These are phyloP conservation scores for Chiloscyllium plagiosum DNA, from an alignment of 2,113 vertebrate genomes.

Conservation along the genomic window DNA sequence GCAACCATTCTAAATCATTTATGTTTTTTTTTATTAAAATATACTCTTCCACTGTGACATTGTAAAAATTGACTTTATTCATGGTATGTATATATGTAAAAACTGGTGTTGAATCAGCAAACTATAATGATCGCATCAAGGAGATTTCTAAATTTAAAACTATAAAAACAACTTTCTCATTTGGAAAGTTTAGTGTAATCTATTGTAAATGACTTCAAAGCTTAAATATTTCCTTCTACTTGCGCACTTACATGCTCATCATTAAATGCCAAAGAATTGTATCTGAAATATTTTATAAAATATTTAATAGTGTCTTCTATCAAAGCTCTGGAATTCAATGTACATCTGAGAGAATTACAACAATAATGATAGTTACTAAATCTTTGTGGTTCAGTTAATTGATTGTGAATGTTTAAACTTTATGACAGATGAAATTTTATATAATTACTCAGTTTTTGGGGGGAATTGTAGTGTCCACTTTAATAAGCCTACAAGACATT, in stretches of 20 bases:
- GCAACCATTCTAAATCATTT: conserved; percentile 9
- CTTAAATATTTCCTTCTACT: background rate
- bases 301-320: background rate
- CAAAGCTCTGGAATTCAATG: background rate
- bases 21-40: conserved; percentile 4
- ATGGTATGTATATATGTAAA: background rate
- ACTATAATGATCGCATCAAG: background rate
- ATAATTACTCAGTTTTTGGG: background rate
- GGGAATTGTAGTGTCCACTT: background rate
- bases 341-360: background rate
- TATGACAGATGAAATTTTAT: background rate
- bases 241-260: background rate
- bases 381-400: background rate
- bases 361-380: background rate
- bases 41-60: background rate
- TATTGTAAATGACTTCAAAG: background rate
- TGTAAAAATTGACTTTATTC: background rate
- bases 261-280: background rate
- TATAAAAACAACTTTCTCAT: background rate
- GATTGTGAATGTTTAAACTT: background rate
- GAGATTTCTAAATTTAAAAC: background rate
- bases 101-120: background rate
- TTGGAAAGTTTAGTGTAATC: background rate
- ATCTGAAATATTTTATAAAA: conserved; percentile 7
- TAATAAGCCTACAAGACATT: background rate